Evolutionary conservation across 2,888 invertebrate genomes (phyloP), one percentile per base, ranked within the genome.

Genomic region (Xanthorhoe designata): DNA sequence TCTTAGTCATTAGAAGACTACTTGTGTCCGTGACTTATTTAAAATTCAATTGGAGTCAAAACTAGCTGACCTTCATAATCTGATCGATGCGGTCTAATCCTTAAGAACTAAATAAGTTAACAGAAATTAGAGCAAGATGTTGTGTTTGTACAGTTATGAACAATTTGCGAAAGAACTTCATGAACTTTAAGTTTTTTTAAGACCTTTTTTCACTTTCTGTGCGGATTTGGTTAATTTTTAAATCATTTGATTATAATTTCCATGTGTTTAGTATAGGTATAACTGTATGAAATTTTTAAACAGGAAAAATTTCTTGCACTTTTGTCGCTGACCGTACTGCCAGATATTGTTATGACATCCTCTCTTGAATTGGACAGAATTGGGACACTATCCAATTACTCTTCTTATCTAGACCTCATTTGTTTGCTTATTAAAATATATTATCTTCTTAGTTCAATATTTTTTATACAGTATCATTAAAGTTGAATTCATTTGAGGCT

Each of bases 51-150:
- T 58, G 19, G 47, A 58, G 52, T 58, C 32, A 47, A 32, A 57
- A 62, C 45, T 62, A 18, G 38, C 7, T 54, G 61, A 56, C 57
- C 62, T 57, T 56, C 51, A 51, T 32, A 57, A 52, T 52, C 29
- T 42, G 50, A 51, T 56, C 51, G 42, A 62, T 63, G 24, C 13
- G 13, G 18, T 29, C 53, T 49, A 50, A 50, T 50, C 24, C 49
- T 54, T 50, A 55, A 55, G 55, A 54, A 15, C 38, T 61, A 32
- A 61, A 55, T 55, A 45, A 60, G 18, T 53, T 50, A 60, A 42
- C 24, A 53, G 60, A 29, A 61, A 13, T 17, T 15, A 15, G 56
- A 56, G n/a, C 4, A 47, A 45, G 56, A 29, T 15, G 56, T 47
- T 56, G 0, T 29, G 24, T 56, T 54, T 53, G 29, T 1, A 24